These are phyloP conservation scores for Drosophila nigrodunni DNA, from an alignment of 1,140 invertebrate genomes.

Conservation along the genomic window DNA sequence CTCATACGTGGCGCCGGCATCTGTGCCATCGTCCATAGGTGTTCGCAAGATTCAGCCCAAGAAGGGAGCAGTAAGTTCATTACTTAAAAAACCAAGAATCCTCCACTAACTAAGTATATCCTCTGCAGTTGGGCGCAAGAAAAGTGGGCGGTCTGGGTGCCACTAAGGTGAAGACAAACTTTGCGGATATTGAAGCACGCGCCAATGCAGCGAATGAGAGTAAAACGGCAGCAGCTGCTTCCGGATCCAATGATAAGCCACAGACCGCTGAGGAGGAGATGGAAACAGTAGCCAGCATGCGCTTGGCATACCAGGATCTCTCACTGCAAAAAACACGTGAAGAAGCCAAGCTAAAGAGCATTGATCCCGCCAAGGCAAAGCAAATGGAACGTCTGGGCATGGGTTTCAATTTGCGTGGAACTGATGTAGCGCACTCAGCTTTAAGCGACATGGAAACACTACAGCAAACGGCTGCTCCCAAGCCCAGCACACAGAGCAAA, in stretches of 20 bases:
- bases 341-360: slow-evolving; percentile 90
- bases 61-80: slow-evolving; percentile 87
- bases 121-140: slow-evolving; percentile 87
- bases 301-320: slow-evolving; percentile 95
- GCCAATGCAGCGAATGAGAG: slow-evolving; percentile 92
- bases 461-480: slow-evolving; percentile 88
- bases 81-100: too few species aligned
- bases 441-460: slow-evolving; percentile 96
- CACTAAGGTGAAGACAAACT: slow-evolving; percentile 97
- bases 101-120: not conserved
- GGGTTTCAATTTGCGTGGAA: slow-evolving; percentile 85
- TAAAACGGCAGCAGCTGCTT: slow-evolving; percentile 84
- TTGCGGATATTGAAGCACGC: slow-evolving; percentile 97
- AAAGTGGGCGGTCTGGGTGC: slow-evolving; percentile 97
- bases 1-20: slow-evolving; percentile 52
- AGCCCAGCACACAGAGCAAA: slow-evolving; percentile 50
- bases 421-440: slow-evolving; percentile 95
- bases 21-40: slow-evolving; percentile 86
- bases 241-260: slow-evolving; percentile 77
- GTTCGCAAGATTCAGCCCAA: slow-evolving; percentile 88
- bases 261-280: slow-evolving; percentile 85
- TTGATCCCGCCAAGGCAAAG: slow-evolving; percentile 94
- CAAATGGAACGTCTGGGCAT: slow-evolving; percentile 97
- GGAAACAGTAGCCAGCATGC: slow-evolving; percentile 90
- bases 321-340: slow-evolving; percentile 91